Percentiles rank a stretch among this genome's conserved stretches.
Conservation (phyloP, 2,113 vertebrate species). For the Forbesichthys papilliferus region DNA sequence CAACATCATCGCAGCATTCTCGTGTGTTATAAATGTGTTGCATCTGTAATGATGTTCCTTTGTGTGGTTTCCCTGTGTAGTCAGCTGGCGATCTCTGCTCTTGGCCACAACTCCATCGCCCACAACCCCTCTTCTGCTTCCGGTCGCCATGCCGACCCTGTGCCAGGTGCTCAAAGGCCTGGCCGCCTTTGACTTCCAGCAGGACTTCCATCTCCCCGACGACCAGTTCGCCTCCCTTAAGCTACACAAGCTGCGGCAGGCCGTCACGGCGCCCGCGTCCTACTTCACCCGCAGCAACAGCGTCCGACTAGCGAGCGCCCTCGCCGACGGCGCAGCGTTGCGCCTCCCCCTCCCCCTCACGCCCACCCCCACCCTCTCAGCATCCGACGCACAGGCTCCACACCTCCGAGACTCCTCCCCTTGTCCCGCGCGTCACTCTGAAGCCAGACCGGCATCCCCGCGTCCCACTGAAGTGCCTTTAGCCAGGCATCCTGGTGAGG, state of each 20-base stretch:
- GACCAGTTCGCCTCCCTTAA: constrained; percentile 67
- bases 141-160: constrained; percentile 6
- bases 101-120: constrained; percentile 32
- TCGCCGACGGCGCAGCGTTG: accelerated
- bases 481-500: background rate
- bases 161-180: constrained; percentile 2
- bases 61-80: constrained; percentile 14
- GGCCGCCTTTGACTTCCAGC: constrained; percentile 30
- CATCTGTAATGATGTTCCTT: background rate
- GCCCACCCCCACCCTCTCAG: constrained; percentile 23
- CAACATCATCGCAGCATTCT: background rate
- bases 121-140: background rate
- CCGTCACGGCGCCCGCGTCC: constrained; percentile 19
- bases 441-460: background rate
- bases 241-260: constrained; percentile 58
- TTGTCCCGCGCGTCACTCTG: too few species aligned
- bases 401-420: too few species aligned
- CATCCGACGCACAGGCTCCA: background rate
- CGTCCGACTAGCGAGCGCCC: background rate
- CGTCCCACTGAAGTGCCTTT: background rate
- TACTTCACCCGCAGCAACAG: constrained; percentile 23
- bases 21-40: too few species aligned
- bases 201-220: constrained; percentile 69
- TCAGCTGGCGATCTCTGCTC: constrained; percentile 31
- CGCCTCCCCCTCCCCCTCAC: constrained; percentile 34